phyloP scores from a whole-genome alignment of 2,113 vertebrate genomes.

The Phylloscopus trochiloides region DNA sequence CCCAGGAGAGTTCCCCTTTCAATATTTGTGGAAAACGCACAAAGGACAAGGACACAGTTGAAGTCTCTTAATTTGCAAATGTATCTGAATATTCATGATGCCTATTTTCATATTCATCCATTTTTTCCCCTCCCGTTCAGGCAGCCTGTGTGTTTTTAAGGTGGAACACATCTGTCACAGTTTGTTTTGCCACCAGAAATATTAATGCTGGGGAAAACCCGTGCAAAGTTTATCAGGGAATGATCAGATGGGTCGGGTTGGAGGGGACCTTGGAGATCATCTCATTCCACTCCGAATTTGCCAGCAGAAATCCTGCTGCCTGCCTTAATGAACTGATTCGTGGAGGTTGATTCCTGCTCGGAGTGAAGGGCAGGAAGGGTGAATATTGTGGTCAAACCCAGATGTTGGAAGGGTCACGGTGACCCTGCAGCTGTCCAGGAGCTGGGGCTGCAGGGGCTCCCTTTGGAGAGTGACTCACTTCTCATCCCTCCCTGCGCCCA shows the following conservation, averaged over 20 bases:
- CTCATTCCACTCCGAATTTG: background rate
- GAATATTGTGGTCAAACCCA: background rate
- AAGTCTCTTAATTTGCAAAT: constrained; percentile 21
- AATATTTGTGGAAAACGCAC: constrained; percentile 13
- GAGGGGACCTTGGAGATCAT: background rate
- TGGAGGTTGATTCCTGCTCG: background rate
- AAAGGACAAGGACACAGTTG: constrained; percentile 23
- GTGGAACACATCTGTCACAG: background rate
- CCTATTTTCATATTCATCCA: background rate
- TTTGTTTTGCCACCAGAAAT: background rate
- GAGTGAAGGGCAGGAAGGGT: background rate
- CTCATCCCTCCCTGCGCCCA: accelerated
- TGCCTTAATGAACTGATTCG: background rate
- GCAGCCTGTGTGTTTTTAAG: background rate
- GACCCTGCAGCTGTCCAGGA: background rate
- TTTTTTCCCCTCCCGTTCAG: background rate
- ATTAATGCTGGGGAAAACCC: background rate
- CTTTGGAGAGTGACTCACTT: accelerated
- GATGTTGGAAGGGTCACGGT: accelerated
- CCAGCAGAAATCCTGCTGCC: background rate
- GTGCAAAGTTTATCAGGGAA: background rate
- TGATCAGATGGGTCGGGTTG: accelerated
- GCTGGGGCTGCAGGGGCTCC: background rate
- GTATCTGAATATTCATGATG: background rate
- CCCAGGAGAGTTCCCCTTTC: background rate